phyloP scores from a whole-genome alignment of 2,797 vertebrate species.

The Takifugu ocellatus region DNA sequence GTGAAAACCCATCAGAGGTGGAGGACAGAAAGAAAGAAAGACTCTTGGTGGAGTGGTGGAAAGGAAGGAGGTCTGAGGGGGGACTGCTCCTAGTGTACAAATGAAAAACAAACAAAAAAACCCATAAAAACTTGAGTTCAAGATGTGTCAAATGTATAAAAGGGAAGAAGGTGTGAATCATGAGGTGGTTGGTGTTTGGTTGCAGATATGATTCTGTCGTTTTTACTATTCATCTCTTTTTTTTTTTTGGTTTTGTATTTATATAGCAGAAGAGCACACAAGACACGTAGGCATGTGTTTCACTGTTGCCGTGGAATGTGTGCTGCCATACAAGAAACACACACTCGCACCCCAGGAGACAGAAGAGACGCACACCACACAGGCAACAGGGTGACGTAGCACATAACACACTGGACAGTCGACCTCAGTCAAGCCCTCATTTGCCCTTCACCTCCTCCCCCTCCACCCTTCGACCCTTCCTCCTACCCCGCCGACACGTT shows the following conservation, averaged over 20 bases:
- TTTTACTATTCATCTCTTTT: slow-evolving; percentile 58
- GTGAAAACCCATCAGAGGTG: slow-evolving; percentile 69
- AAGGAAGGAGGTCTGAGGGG: slow-evolving; percentile 51
- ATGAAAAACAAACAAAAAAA: slow-evolving; percentile 32
- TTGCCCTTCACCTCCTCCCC: slow-evolving; percentile 34
- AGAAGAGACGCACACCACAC: slow-evolving; percentile 37
- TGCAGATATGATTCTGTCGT: slow-evolving; percentile 59
- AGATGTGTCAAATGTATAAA: slow-evolving; percentile 70
- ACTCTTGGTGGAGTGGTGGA: slow-evolving; percentile 52
- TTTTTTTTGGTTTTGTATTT: slow-evolving; percentile 74
- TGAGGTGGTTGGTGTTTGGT: slow-evolving; percentile 65
- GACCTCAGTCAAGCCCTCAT: slow-evolving; percentile 64
- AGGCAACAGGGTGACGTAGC: slow-evolving; percentile 75
- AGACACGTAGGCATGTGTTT: slow-evolving; percentile 77
- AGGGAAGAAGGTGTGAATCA: slow-evolving; percentile 68
- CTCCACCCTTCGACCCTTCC: slow-evolving; percentile 33
- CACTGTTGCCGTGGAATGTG: slow-evolving; percentile 72
- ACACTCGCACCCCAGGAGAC: slow-evolving; percentile 25
- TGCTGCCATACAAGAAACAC: slow-evolving; percentile 53
- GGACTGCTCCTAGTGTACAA: slow-evolving; percentile 64
- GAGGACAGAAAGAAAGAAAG: slow-evolving; percentile 45
- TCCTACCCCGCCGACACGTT: slow-evolving; percentile 33
- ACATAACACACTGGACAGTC: slow-evolving; percentile 78
- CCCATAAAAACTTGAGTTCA: slow-evolving; percentile 38
- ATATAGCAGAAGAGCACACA: slow-evolving; percentile 78